A percentile compares a stretch with the other conserved stretches of the same genome.
phyloP scores from a whole-genome alignment of 1,140 invertebrate genomes.

The Meloidogyne floridensis region DNA sequence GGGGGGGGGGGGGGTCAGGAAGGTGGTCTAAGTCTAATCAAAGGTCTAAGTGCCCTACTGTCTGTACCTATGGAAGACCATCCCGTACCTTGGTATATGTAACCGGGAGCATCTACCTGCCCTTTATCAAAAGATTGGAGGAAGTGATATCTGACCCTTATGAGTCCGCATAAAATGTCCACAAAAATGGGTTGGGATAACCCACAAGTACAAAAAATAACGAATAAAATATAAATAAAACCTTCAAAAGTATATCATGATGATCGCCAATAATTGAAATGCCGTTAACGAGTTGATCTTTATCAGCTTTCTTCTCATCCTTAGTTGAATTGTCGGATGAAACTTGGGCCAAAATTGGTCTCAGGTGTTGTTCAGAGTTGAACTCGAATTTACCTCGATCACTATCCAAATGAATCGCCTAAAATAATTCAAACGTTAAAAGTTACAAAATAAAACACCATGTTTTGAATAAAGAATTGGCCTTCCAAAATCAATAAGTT shows the following conservation, averaged over 20 bases:
- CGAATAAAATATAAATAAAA: not conserved
- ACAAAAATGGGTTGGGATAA: too few species aligned
- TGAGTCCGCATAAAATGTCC: too few species aligned
- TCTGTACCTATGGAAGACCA: too few species aligned
- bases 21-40: too few species aligned
- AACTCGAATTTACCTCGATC: slow-evolving; percentile 68
- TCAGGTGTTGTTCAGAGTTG: slow-evolving; percentile 70
- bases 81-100: too few species aligned
- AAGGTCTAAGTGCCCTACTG: too few species aligned
- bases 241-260: slow-evolving; percentile 66
- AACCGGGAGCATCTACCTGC: too few species aligned
- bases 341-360: slow-evolving; percentile 65
- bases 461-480: slow-evolving; percentile 69
- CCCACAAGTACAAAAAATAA: too few species aligned
- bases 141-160: too few species aligned
- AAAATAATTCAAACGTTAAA: not conserved
- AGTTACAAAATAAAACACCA: slow-evolving; percentile 38
- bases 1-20: too few species aligned
- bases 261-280: slow-evolving; percentile 59
- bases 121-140: too few species aligned
- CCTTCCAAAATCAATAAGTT: slow-evolving; percentile 36
- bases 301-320: slow-evolving; percentile 26
- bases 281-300: not conserved
- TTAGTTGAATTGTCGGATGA: slow-evolving; percentile 48
- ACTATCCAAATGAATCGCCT: slow-evolving; percentile 69